Base-by-base conservation (phyloP, 2,888 invertebrate genomes). In the Limenitis camilla region DNA sequence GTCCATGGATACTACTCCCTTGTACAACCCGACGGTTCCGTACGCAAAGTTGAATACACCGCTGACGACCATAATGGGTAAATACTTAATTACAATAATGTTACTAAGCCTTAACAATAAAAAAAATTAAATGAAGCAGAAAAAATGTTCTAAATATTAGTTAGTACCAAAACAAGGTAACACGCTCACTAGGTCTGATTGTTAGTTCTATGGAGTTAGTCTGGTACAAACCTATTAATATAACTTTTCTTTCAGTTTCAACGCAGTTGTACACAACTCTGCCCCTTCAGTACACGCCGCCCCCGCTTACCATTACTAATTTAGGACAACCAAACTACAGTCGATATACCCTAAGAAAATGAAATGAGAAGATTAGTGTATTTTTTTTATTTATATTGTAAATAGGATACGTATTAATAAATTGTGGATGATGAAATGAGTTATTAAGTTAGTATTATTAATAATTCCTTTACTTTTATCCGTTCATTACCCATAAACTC, bases 1-100 rank as follows among this genome's bases (percentile, higher is more conserved):
- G 91, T 91, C 43, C 88, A 89, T 67, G 91, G 91, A 36, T 88
- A 87, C 72, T 91, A 91, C 76, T 87, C 86, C 31, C 74, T 90
- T 47, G 86, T 87, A 60, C 89, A 90, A 67, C 88, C 89, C 48
- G 89, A 88, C 42, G 88, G 78, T 58, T 72, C 89, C 67, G 76
- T 89, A 51, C 84, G 89, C 68, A 88, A 88, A 58, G 89, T 89
- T 46, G 87, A 89, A 63, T 90, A 80, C 70, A 73, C 77, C 65
- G 79, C 79, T 60, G 89, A 89, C 60, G 84, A 79, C 56, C 85
- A 88, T 68, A 71, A 75, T 56, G 89, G 89, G 76, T 89, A 84
- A 68, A 76, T 28, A 49, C 29, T 41, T 19, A 19, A 19, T 19
- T 19, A 19, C 19, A 19, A 19, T 19, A 19, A 19, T 3, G 19